phyloP scores from a whole-genome alignment of 1,140 invertebrate species.

The Caenorhabditis tropicalis region DNA sequence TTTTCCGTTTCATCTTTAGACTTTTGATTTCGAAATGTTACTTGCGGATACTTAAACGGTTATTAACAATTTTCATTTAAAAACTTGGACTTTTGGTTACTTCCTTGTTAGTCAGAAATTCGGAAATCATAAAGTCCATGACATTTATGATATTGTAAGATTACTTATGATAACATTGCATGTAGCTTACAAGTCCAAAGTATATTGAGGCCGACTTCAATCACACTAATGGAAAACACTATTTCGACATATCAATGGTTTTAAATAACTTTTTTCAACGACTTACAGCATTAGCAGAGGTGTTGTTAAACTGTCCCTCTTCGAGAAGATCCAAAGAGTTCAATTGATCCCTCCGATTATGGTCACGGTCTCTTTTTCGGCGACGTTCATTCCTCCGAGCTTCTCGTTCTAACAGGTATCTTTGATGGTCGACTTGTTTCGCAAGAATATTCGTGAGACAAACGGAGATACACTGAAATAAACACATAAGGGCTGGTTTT shows the following conservation, averaged over 20 bases:
- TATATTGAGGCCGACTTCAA: not conserved
- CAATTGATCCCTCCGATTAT: slow-evolving; percentile 15
- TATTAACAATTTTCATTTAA: no score
- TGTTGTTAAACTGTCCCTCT: slow-evolving; percentile 27
- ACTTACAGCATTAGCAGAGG: not conserved
- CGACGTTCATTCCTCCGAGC: slow-evolving; percentile 65
- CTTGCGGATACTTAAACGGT: no score
- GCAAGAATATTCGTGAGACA: slow-evolving; percentile 68
- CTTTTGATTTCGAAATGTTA: no score
- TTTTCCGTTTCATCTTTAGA: no score
- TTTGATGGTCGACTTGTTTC: slow-evolving; percentile 71
- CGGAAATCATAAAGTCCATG: not conserved
- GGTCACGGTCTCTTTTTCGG: slow-evolving; percentile 47
- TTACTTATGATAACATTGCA: not conserved
- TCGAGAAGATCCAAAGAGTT: slow-evolving; percentile 40
- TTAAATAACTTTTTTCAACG: not conserved
- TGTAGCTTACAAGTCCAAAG: not conserved
- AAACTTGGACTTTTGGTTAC: no score
- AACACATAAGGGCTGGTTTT: not conserved
- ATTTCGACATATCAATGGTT: not conserved
- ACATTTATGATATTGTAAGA: no score
- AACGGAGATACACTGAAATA: slow-evolving; percentile 67
- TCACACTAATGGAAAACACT: not conserved
- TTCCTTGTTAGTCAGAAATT: not conserved
- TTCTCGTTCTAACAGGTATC: slow-evolving; percentile 67